Evolutionary conservation across 2,113 vertebrate species (phyloP), one percentile per base, ranked within the genome.

Genomic region (Spea bombifrons): DNA sequence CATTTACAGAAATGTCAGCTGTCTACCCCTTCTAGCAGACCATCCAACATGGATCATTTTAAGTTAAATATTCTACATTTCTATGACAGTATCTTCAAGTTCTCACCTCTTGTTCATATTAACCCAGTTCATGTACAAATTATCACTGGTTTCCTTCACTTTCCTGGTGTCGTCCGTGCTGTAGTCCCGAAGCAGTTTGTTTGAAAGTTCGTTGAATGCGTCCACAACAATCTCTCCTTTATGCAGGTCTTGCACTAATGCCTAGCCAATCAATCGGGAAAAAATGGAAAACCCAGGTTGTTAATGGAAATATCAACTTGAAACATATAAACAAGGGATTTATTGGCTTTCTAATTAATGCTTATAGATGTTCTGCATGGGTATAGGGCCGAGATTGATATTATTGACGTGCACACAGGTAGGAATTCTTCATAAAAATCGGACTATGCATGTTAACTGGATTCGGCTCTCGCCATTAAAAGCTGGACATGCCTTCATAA

Each of bases 131-230:
- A 86, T 86, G 71, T 91, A 95, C 82, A 94, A 88, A 78, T 92
- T 90, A 65, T 98, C 96, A 0, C 92, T 90, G 79, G 93, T 92
- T 87, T 99, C 97, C 81, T 97, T 96, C 84, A 99, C 92, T 67
- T 90, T 93, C 82, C 97, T 90, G 0, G 95, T 98, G 85, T 99
- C 97, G 69, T 99, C 97, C 0, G 83, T 77, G 16, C 90, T 84
- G 81, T 99, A 97, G 12, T 97, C 94, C 45, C 88, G 92, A 79
- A 98, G 88, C 6, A 99, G 89, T 85, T 96, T 95, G 84, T 88
- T 92, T 66, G 96, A 97, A 17, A 98, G 88, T 47, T 96, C 94
- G n/a, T 94, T 96, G 82, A 97, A 97, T 0, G 90, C 88, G 71
- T 89, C 87, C 16, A 98, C 84, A 0, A 90, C 73, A 12, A 89